Evolutionary conservation across 2,797 vertebrate genomes (phyloP), one percentile per base, ranked within the genome.

Genomic region (Menidia menidia): DNA sequence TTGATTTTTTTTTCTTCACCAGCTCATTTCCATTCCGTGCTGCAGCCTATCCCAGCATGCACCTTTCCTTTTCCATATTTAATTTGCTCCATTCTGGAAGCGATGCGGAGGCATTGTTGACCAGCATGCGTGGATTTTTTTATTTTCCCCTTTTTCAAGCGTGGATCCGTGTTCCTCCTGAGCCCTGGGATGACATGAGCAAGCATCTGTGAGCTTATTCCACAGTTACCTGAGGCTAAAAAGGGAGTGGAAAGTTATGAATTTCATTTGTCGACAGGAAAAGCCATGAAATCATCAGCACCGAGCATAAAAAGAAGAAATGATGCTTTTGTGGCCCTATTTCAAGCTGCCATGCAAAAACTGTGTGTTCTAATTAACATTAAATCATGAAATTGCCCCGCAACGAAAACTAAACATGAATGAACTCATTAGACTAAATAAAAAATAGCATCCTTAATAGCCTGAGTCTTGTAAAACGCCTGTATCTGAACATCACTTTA

Each of bases 341-440:
- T 62, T 62, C 58, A 45, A 61, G 35, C 58, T 48, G 32, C 60
- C 48, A 16, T 8, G 9, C 10, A 15, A 39, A 71, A 81, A 77
- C 14, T 3, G 56, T 64, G 43, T 11, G 18, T 12, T 48, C 25
- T 51, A 35, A 75, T 76, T 69, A 74, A 52, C 63, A 64, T 58
- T 69, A 1, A 65, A 53, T 18, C 16, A 68, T 48, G 39, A 32
- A 35, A 35, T 45, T 15, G 19, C 7, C 59, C 52, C 13, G 14
- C 19, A 32, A 45, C 61, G 14, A 65, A 69, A 69, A 18, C 1
- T 42, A 13, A 8, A 1, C 5, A 33, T 60, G 65, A 48, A 66
- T 30, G 39, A 71, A 5, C 13, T 14, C 39, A 13, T 6, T 25
- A 59, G 12, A 25, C 25, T 25, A 61, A 66, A 67, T 1, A 69